These are phyloP conservation scores for Scaptomyza flava DNA, from an alignment of 2,888 invertebrate genomes.

Conservation along the genomic window DNA sequence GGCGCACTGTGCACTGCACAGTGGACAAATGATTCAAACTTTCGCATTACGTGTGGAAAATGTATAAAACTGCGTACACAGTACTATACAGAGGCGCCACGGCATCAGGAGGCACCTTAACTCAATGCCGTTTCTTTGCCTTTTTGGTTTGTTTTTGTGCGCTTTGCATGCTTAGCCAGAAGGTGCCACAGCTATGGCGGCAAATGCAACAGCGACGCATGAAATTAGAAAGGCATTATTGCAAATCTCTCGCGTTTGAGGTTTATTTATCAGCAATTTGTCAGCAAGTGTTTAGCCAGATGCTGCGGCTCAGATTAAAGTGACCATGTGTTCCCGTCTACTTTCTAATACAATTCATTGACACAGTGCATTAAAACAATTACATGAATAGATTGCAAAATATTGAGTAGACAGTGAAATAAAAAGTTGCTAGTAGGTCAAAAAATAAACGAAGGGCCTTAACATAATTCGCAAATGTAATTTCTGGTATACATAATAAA, in stretches of 20 bases:
- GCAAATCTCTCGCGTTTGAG: conserved; percentile 71
- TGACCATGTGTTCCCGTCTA: conserved; percentile 37
- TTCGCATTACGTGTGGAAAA: conserved; percentile 78
- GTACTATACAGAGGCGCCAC: conserved; percentile 32
- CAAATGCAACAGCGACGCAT: conserved; percentile 57
- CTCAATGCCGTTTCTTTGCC: conserved; percentile 43
- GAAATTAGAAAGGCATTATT: conserved; percentile 79
- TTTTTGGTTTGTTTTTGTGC: conserved; percentile 39
- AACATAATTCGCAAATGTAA: not conserved
- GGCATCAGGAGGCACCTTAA: conserved; percentile 25
- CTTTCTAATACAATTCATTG: conserved; percentile 72
- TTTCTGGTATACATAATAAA: not conserved
- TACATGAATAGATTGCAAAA: conserved; percentile 27
- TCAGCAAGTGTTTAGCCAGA: conserved; percentile 71
- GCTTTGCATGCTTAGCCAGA: conserved; percentile 74
- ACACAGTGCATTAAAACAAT: conserved; percentile 54
- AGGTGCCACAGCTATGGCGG: conserved; percentile 41
- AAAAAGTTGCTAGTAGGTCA: conserved; percentile 20
- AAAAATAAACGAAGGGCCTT: not conserved
- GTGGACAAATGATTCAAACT: conserved; percentile 80
- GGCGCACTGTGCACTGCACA: conserved; percentile 54
- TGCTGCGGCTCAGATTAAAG: conserved; percentile 79
- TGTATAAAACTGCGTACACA: conserved; percentile 59
- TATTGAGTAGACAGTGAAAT: not conserved
- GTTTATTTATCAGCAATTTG: conserved; percentile 79